Evolutionary conservation across 2,797 vertebrate genomes (phyloP), one percentile per base, ranked within the genome.

Genomic region (Microcaecilia unicolor): DNA sequence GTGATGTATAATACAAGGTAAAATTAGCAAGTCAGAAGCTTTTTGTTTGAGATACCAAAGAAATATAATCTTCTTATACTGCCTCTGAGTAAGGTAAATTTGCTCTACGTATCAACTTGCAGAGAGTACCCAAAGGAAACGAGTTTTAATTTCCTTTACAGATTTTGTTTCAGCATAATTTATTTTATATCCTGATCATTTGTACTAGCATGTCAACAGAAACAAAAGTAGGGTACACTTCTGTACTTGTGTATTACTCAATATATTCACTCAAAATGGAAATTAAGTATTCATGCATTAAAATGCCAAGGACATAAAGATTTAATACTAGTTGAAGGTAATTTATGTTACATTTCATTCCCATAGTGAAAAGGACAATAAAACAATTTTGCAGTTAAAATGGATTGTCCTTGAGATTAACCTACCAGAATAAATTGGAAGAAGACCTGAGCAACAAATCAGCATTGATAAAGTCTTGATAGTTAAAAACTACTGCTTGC

Each of bases 201-300:
- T 55, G 45, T 25, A 43, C 3, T n/a, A 26, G 64, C 41, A 25
- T 48, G 47, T 51, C 28, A 28, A 61, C 28, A 53, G 40, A 55
- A 49, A 36, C 45, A 31, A 49, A 6, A 25, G 44, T 44, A 28
- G 48, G 38, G 22, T 41, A 38, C 34, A 11, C 31, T 28, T 22
- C 11, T 34, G 22, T 15, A 58, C 63, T 48, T 62, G 28, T 19
- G 29, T 43, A 64, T 57, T 32, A 43, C 25, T 4, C 60, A 48
- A 57, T 2, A 1, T 43, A 52, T 49, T 55, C 20, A 35, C 36
- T 35, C 55, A 62, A 48, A 52, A 10, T 36, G 4, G 29, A 28
- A 70, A 67, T 65, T 62, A 55, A 55, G 10, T 18, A 39, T 55
- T 61, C 15, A 51, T 47, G 68, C 64, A 48, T 55, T 54, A 54